Conservation (phyloP, 2,113 vertebrate genomes). For the Sialia sialis region DNA sequence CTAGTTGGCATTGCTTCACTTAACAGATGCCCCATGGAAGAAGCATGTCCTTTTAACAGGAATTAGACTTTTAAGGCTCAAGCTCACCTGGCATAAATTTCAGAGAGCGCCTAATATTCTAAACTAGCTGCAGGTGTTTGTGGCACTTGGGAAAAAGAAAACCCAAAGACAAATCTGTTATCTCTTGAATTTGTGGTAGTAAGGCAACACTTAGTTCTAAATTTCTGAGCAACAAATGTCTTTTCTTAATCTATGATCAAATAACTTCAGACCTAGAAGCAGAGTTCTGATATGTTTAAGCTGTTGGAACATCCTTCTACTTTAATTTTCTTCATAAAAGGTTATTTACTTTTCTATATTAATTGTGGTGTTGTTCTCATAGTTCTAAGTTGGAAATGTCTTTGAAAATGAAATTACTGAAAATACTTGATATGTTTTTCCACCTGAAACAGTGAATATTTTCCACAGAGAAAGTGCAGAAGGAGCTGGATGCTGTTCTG, state of each 20-base stretch:
- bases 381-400: background rate
- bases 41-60: background rate
- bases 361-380: background rate
- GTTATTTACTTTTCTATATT: background rate
- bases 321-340: background rate
- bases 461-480: conserved; percentile 60
- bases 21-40: background rate
- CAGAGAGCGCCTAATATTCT: background rate
- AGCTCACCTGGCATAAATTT: background rate
- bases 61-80: background rate
- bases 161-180: background rate
- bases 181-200: background rate
- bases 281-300: background rate
- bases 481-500: conserved; percentile 54
- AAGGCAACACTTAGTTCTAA: background rate
- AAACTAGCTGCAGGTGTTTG: background rate
- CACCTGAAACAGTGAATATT: background rate
- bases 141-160: background rate
- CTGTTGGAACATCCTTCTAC: background rate
- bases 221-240: background rate
- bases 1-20: background rate
- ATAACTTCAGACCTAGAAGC: background rate
- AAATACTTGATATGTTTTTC: background rate
- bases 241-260: background rate
- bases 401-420: background rate